Evolutionary conservation across 2,113 vertebrate species (phyloP), one percentile per base, ranked within the genome.

Genomic region (Leptobrachium leishanense): DNA sequence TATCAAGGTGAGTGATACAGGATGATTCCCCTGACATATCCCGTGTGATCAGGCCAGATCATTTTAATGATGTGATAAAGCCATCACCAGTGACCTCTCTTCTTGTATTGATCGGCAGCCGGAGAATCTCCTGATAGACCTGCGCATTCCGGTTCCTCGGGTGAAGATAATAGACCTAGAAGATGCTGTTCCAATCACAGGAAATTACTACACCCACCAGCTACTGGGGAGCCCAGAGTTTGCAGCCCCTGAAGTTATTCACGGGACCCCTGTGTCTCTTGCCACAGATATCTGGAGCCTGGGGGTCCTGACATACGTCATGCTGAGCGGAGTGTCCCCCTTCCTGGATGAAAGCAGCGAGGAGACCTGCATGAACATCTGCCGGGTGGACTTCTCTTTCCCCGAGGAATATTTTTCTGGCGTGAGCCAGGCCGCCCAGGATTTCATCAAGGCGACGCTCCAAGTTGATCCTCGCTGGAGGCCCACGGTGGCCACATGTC

Each of bases 341-440:
- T 99, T 99, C 84, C 87, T 99, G 85, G 98, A 99, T 5, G 98
- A 99, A 82, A 99, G 97, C 59, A 94, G 93, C 4, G 98, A 99
- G 84, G 98, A 99, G 85, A 99, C 98, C 0, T 99, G 98, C 6
- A 94, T 98, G 85, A 99, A 99, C 0, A 97, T 99, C 64, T 98
- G 96, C 89, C 90, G 94, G 77, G 94, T 96, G 76, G 98, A 99
- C 81, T 99, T 98, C 90, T 98, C 96, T 88, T 99, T 99, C 84
- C 98, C 98, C 0, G 92, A 92, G 0, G 96, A 98, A 7, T 99
- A 96, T 86, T 99, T 99, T 90, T 86, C 89, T 0, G 90, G 92
- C 0, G 96, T 99, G 57, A 98, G 96, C 82, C 94, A 97, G 2
- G 96, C 96, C 0, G 96, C 97, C 11, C 89, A 94, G 84, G 97